Base-by-base conservation (phyloP, 1,140 invertebrate genomes). In the Diabrotica virgifera region DNA sequence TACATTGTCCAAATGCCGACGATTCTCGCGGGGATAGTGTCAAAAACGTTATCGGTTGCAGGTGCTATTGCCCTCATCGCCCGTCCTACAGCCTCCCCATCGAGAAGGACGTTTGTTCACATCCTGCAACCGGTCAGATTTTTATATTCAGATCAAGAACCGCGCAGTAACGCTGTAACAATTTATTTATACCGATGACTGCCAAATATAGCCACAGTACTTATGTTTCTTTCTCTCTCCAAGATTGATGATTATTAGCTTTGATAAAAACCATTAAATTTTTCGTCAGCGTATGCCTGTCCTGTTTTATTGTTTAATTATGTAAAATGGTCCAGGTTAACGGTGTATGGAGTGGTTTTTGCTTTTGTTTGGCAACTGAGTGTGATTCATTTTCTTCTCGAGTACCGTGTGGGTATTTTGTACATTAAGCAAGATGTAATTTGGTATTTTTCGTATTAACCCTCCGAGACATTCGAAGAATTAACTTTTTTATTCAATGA, bases 51-150 rank as follows among this genome's bases (percentile, higher is more conserved):
- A 24, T 24, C 24, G 24, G 24, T 24, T 24, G 24, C 24, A 24
- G 24, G 24, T 24, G 24, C 24, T 24, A 24, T 36, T 51, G n/a
- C 59, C 40, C 59, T 10, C 11, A 24, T 60, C 59, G 14, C 59
- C 59, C 12, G 14, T 38, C 14, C 10, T 12, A 14, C 9, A 10
- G 36, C 54, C 37, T 12, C 54, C 62, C 62, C 24, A 37, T 55
- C 54, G 52, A 50, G 62, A 63, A 63, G 62, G 62, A 14, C 62
- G 62, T 63, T 63, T 63, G 54, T 57, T 63, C 36, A 50, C 62
- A 13, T 46, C 24, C 57, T 24, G 37, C 13, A 57, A 63, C 62
- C 62, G 62, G 62, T 63, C 54, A 13, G 6, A 14, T 8, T 37
- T 62, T 52, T 55, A 55, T 63, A 55, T 40, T 36, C 46, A 35